Base-by-base conservation (phyloP, 2,113 vertebrate species). In the Trichomycterus rosablanca region DNA sequence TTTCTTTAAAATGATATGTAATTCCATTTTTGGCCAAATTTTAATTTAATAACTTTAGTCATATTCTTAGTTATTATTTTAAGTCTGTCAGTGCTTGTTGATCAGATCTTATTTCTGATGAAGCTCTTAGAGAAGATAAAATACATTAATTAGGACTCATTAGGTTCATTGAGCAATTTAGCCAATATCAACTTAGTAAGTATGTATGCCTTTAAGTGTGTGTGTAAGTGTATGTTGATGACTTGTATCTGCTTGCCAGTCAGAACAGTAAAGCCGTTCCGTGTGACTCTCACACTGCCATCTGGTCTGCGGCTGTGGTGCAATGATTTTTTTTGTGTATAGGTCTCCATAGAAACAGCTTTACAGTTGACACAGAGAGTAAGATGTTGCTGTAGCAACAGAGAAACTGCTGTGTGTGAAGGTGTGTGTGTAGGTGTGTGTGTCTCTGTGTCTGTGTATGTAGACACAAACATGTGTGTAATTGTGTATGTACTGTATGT, bases 351-450 rank as follows among this genome's bases (percentile, higher is more conserved):
- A 81, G 88, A 86, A 89, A 89, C 84, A 67, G 78, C 81, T 83
- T 84, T 87, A 87, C 87, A 83, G 88, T 91, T 92, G 88, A 88
- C 91, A 89, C 86, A 87, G 88, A 92, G 90, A 91, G 88, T 88
- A 90, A 90, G 88, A 85, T 87, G 90, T 91, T 90, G 86, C 89
- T 86, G 55, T 87, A 83, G 90, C 84, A 90, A 91, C 87, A 3
- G 87, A 90, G 88, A 89, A 87, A 89, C 84, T 84, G 87, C 83
- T 87, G 88, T 89, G 86, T 84, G 77, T 85, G 85, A 80, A 32
- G 55, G 59, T 67, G 32, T 65, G 43, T 42, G 59, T 55, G 55
- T 26, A 37, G 23, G 49, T 48, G 26, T 23, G 24, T 64, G 52
- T 53, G 42, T 62, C 34, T 32, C 9, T 30, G 16, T 11, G 12